phyloP scores from a whole-genome alignment of 2,888 invertebrate species.

The Chymomyza procnemis region DNA sequence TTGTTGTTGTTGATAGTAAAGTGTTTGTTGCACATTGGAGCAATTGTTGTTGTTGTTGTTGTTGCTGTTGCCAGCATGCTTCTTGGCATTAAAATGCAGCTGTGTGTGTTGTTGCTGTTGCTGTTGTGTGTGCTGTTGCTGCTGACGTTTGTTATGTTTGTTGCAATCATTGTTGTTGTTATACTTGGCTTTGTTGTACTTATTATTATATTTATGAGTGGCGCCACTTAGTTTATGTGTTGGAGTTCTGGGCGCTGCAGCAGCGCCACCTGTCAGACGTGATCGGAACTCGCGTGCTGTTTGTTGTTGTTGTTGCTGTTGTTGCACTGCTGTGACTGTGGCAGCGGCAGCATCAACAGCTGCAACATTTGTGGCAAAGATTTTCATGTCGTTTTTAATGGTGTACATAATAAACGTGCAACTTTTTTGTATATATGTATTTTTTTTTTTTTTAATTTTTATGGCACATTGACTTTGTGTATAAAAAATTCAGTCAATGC shows the following conservation, averaged over 20 bases:
- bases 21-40: not conserved
- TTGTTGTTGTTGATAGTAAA: not conserved
- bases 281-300: conserved; percentile 47
- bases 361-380: conserved; percentile 58
- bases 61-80: not conserved
- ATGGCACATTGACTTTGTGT: conserved; percentile 29
- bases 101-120: not conserved
- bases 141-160: conserved; percentile 13
- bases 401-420: conserved; percentile 35
- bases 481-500: conserved; percentile 29
- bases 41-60: not conserved
- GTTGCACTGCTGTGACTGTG: conserved; percentile 19
- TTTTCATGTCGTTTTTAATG: conserved; percentile 65
- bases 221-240: not conserved
- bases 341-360: conserved; percentile 8
- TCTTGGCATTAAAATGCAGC: not conserved
- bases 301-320: conserved; percentile 34
- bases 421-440: too few species aligned
- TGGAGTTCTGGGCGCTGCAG: conserved; percentile 3
- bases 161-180: conserved; percentile 32
- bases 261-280: conserved; percentile 20
- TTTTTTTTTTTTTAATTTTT: not conserved
- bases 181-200: conserved; percentile 5
- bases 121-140: not conserved
- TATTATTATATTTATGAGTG: not conserved